Conservation (phyloP, 1,140 invertebrate species). For the Diploscapter pachys region DNA sequence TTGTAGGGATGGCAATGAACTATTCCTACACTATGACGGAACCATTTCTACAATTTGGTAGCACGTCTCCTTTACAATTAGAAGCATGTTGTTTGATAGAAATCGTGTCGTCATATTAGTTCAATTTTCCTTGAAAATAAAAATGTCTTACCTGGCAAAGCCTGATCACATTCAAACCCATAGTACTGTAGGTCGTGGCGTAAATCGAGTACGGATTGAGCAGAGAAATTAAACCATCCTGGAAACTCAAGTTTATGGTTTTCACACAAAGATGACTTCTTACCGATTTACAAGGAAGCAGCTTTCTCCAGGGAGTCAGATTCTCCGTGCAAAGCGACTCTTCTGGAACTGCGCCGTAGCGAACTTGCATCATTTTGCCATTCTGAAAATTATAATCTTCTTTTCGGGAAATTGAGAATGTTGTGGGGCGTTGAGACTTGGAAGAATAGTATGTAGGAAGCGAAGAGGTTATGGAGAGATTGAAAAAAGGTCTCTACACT, state of each 20-base stretch:
- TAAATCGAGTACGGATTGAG: constrained; percentile 37
- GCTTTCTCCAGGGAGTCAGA: constrained; percentile 93
- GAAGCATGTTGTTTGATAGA: too few species aligned
- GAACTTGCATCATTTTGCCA: constrained; percentile 25
- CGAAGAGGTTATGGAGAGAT: not conserved
- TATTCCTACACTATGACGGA: too few species aligned
- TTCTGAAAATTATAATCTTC: too few species aligned
- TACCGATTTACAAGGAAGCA: constrained; percentile 76
- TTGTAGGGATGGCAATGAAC: too few species aligned
- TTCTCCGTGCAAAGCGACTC: constrained; percentile 98
- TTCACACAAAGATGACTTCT: constrained; percentile 61
- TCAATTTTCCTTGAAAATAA: too few species aligned
- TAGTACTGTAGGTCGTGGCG: constrained; percentile 32
- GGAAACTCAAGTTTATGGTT: constrained; percentile 5
- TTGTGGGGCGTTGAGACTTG: too few species aligned
- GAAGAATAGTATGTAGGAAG: too few species aligned
- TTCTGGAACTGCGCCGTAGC: constrained; percentile 82
- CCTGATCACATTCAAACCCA: constrained; percentile 4
- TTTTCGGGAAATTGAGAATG: too few species aligned
- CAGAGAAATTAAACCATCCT: constrained; percentile 33
- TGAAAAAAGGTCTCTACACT: not conserved
- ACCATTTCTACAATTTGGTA: too few species aligned
- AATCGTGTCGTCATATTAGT: too few species aligned
- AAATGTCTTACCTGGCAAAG: too few species aligned
- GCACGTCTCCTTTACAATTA: too few species aligned